Evolutionary conservation across 2,113 vertebrate species (phyloP), one percentile per base, ranked within the genome.

Genomic region (Crotophaga sulcirostris): DNA sequence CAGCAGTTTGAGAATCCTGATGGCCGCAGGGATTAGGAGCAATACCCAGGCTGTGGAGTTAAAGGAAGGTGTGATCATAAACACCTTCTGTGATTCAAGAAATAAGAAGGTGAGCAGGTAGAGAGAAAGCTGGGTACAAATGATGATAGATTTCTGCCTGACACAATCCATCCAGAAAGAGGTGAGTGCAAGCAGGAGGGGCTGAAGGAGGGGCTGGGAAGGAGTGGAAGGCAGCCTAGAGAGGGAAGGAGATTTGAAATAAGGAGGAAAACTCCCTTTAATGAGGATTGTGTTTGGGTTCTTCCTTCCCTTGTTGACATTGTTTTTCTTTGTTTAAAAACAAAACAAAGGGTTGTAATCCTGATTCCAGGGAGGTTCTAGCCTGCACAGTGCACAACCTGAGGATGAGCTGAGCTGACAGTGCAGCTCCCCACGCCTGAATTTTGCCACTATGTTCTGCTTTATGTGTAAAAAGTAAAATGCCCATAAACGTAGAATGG

Each of bases 361-460:
- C 42, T 3, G 2, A 2, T 81, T 82, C 40, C 60, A 77, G 49
- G 40, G 9, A 8, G 14, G 6, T 21, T 51, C 45, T 69, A n/a
- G 3, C 70, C 47, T 0, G 1, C 18, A 42, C 38, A 13, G 29
- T 8, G 38, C 0, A 0, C 29, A 44, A 64, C 28, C 59, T 0
- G 1, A 62, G 67, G 63, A 58, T 4, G 10, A 59, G 73, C 24
- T 40, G 42, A 70, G 69, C 38, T 23, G 29, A 52, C 34, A 5
- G 16, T 47, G 56, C 72, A 29, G 45, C 38, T 84, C 44, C 34
- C 26, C 51, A 11, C 10, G 23, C 42, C 45, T 67, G 11, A 58
- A 6, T 31, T 66, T 60, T 63, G 6, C 82, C 40, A 42, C 63
- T 63, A 29, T 51, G 9, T 64, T 63, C 33, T 54, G 24, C 1